Base-by-base conservation (phyloP, 2,888 invertebrate species). In the Latrodectus elegans region DNA sequence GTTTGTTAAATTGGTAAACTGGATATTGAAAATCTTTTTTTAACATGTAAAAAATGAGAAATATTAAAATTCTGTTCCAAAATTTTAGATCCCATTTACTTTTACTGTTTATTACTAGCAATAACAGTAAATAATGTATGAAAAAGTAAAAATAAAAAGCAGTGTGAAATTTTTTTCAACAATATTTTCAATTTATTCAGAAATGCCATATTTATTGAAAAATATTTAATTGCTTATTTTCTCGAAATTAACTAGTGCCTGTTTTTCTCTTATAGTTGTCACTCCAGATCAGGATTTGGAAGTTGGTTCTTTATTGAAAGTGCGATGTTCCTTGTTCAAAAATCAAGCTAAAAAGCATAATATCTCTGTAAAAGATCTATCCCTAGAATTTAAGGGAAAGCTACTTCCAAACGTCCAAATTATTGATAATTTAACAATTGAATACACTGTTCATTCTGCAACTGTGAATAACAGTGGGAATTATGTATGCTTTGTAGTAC, bases 401-500 rank as follows among this genome's bases (percentile, higher is more conserved):
- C n/a, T 9, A 14, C 17, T 84, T 0, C 6, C 68, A 8, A 38
- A 65, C 9, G 53, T 71, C 22, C 15, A 38, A 4, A 26, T 76
- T 22, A 8, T 88, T 17, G 80, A 86, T 52, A 10, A 64, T 12
- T 71, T 68, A 8, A 73, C 71, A 1, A 49, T 80, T 0, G 79
- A 86, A 65, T 86, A 83, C 68, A 9, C 12, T 3, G 77, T 86
- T 2, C 49, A 71, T 10, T 77, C 72, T 65, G 88, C 88, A 1
- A 73, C 76, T 0, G 17, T 65, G 0, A 55, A 75, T 12, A 86
- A 89, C 60, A 81, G 51, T 72, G 89, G 89, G 1, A 17, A 77
- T 11, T 89, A 89, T 49, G 51, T 14, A 8, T 89, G 89, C 65
- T 79, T 60, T 55, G 70, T 89, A 14, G 73, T 64, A 10, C 76